These are phyloP conservation scores for Drosophila teissieri DNA, from an alignment of 1,140 invertebrate genomes.

Conservation along the genomic window DNA sequence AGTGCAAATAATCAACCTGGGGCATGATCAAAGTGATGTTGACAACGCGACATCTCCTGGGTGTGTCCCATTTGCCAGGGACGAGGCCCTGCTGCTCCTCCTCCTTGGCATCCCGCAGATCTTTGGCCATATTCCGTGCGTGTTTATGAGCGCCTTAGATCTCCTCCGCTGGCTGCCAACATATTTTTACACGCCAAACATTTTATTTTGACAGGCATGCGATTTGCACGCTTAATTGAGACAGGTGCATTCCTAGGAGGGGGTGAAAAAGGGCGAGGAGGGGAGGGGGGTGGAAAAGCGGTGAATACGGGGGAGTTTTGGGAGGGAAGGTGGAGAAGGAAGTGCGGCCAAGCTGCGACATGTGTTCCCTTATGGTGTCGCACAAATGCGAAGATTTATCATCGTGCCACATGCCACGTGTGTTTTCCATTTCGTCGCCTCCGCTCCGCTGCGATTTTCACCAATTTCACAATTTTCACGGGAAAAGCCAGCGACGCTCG, in stretches of 20 bases:
- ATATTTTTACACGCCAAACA: constrained; percentile 63
- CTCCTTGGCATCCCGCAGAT: not conserved
- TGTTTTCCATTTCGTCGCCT: constrained; percentile 41
- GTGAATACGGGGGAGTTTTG: not conserved
- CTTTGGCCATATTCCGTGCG: constrained; percentile 29
- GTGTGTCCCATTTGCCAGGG: constrained; percentile 16
- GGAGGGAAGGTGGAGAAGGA: constrained; percentile 9
- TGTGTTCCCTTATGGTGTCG: constrained; percentile 68
- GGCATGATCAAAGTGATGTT: constrained; percentile 65
- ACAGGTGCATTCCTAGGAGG: constrained; percentile 58
- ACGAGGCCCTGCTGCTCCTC: not conserved
- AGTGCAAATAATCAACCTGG: constrained; percentile 65
- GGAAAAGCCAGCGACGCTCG: constrained; percentile 74
- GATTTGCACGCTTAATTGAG: constrained; percentile 83
- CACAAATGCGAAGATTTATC: constrained; percentile 75
- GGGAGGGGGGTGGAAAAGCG: not conserved
- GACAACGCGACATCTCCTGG: constrained; percentile 34
- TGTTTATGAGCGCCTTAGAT: constrained; percentile 59
- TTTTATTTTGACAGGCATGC: constrained; percentile 77
- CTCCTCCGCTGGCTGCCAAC: constrained; percentile 50
- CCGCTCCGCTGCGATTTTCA: constrained; percentile 58
- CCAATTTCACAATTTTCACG: constrained; percentile 57
- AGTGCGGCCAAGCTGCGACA: constrained; percentile 70
- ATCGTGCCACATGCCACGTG: constrained; percentile 64
- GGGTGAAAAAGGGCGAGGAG: not conserved